A percentile compares a stretch with the other conserved stretches of the same genome.
These are phyloP conservation scores for Graphium colonna DNA, from an alignment of 2,888 invertebrate species.

Conservation along the genomic window DNA sequence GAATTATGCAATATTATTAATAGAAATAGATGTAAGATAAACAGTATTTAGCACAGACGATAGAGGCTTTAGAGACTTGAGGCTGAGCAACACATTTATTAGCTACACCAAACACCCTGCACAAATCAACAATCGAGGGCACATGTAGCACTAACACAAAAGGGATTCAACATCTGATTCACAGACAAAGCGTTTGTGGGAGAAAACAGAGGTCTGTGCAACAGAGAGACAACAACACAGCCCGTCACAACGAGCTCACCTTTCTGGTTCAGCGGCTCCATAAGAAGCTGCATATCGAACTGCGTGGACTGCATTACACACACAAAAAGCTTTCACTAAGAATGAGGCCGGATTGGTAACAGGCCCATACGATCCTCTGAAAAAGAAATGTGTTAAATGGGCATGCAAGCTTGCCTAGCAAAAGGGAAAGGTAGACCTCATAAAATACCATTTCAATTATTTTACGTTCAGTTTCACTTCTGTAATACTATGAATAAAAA, in stretches of 20 bases:
- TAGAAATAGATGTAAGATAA: neutral
- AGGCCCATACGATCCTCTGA: conserved; percentile 59
- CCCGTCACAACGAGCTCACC: conserved; percentile 65
- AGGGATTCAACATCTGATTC: conserved; percentile 31
- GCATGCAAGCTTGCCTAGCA: conserved; percentile 60
- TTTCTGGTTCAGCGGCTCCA: conserved; percentile 70
- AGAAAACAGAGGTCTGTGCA: conserved; percentile 44
- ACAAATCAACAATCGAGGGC: conserved; percentile 6
- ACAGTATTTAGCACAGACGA: conserved; percentile 25
- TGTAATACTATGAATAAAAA: neutral
- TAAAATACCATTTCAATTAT: neutral
- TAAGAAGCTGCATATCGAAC: conserved; percentile 59
- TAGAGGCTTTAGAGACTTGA: conserved; percentile 7
- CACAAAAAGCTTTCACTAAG: conserved; percentile 72
- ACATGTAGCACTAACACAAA: conserved; percentile 28
- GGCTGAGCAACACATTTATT: conserved; percentile 29
- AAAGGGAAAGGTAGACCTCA: conserved; percentile 18
- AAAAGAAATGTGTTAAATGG: conserved; percentile 71
- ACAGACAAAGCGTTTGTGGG: conserved; percentile 22
- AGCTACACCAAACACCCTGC: conserved; percentile 24
- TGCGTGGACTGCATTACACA: conserved; percentile 63
- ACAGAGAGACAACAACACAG: conserved; percentile 40
- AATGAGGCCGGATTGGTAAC: conserved; percentile 43
- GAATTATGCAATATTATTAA: neutral
- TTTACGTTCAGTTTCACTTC: neutral